These are phyloP conservation scores for Stomatorhinus ivindoensis DNA, from an alignment of 2,113 vertebrate genomes.

Conservation along the genomic window DNA sequence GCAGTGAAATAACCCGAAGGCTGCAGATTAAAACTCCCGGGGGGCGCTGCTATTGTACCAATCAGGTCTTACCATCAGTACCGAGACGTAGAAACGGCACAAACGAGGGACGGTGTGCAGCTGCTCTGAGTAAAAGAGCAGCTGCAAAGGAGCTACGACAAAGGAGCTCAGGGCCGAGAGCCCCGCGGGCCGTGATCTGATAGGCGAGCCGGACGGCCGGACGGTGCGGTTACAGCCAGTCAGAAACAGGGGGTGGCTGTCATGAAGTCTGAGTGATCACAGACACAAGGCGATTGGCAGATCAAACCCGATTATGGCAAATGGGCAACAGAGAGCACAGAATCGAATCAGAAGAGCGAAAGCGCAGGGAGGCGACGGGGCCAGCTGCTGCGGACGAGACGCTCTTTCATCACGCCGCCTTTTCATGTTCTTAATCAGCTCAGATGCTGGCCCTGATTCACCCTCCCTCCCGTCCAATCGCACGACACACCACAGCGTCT, in stretches of 20 bases:
- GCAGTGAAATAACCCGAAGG: not conserved
- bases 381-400: not conserved
- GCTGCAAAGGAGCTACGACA: not conserved
- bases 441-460: constrained; percentile 21
- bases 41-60: not conserved
- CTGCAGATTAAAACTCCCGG: not conserved
- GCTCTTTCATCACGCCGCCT: not conserved
- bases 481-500: constrained; percentile 43
- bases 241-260: not conserved
- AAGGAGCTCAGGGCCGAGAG: not conserved
- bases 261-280: not conserved
- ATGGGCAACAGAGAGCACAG: not conserved
- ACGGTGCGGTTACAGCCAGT: not conserved
- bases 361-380: not conserved
- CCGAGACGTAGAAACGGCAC: not conserved
- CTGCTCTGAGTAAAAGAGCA: not conserved
- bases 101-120: not conserved
- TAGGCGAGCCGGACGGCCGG: not conserved
- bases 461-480: constrained; percentile 17
- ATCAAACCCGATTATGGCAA: not conserved
- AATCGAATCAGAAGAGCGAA: not conserved
- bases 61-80: not conserved
- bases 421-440: constrained; percentile 32
- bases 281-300: not conserved
- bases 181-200: not conserved